Evolutionary conservation across 2,888 invertebrate species (phyloP), one percentile per base, ranked within the genome.

Genomic region (Ypsolopha sequella): DNA sequence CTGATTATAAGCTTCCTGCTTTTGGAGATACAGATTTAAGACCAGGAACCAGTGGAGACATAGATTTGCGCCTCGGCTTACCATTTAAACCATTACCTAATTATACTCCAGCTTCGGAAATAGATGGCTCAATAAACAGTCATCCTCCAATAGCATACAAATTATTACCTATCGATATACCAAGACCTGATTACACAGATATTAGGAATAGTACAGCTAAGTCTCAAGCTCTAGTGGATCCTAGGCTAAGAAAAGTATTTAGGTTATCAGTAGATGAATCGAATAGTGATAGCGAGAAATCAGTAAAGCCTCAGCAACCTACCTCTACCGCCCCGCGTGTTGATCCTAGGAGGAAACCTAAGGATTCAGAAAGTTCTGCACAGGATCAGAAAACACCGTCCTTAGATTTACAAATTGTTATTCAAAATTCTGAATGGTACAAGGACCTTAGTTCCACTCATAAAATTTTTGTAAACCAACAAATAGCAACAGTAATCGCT

Each of bases 51-150:
- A 80, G 84, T 60, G 87, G 89, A 9, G 95, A 95, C 65, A 90
- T 93, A 38, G 95, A 95, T 76, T 88, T 95, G 56, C 88, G 95
- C 33, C 76, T 94, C 60, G 88, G 89, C 34, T 73, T 93, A 53
- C 94, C 95, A 0, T 95, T 95, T 65, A 94, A 95, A 70, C 91
- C 93, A 7, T 90, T 92, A 48, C 91, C 93, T n/a, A 91, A 93
- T 60, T 95, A 94, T 69, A 90, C 92, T 10, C 95, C 95, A 0
- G 95, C 95, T 34, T 93, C 92, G 0, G 96, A 96, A 84, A 95
- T 96, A 55, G 94, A 95, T 66, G 95, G 93, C 7, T 93, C 94
- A 39, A 88, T 94, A 45, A 91, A 91, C 50, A 92, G 93, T 43
- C 95, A 95, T 70, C 90, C 91, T 0, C 92, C 93, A 0, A 91